Percentiles rank a stretch among this genome's conserved stretches.
phyloP scores from a whole-genome alignment of 1,140 invertebrate genomes.

The Temnothorax curvispinosus region DNA sequence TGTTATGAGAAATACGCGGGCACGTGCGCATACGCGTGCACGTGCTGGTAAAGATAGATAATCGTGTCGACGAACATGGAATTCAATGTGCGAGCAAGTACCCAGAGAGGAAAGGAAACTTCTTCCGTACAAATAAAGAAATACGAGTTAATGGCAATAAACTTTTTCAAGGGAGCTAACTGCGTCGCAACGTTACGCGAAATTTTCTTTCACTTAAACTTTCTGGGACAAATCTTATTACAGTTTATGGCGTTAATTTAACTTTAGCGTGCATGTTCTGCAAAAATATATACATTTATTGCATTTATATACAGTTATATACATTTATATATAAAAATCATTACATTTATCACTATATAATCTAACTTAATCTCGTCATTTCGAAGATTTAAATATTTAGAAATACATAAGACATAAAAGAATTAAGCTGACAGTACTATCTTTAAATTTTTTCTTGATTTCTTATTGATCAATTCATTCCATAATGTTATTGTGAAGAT shows the following conservation, averaged over 20 bases:
- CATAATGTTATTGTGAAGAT: not conserved
- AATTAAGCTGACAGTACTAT: not conserved
- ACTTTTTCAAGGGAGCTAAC: conserved; percentile 1
- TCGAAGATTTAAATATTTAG: not conserved
- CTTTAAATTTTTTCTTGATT: not conserved
- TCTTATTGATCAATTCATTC: not conserved
- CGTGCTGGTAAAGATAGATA: not conserved
- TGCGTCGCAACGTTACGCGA: not conserved
- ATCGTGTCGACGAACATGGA: not conserved
- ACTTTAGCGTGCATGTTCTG: not conserved
- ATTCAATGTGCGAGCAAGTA: not conserved
- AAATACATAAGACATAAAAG: not conserved
- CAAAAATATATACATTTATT: not conserved
- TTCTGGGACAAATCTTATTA: not conserved
- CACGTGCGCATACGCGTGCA: not conserved
- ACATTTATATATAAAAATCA: too few species aligned
- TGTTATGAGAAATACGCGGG: not conserved
- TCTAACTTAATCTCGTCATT: not conserved
- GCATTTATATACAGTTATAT: too few species aligned
- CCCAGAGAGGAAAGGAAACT: not conserved
- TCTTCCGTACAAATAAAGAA: not conserved
- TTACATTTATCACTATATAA: not conserved
- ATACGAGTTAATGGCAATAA: conserved; percentile 20
- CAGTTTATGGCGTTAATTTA: not conserved
- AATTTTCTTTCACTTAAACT: conserved; percentile 29